Evolutionary conservation across 2,797 vertebrate genomes (phyloP).

Genomic region (Propithecus deckenii): DNA sequence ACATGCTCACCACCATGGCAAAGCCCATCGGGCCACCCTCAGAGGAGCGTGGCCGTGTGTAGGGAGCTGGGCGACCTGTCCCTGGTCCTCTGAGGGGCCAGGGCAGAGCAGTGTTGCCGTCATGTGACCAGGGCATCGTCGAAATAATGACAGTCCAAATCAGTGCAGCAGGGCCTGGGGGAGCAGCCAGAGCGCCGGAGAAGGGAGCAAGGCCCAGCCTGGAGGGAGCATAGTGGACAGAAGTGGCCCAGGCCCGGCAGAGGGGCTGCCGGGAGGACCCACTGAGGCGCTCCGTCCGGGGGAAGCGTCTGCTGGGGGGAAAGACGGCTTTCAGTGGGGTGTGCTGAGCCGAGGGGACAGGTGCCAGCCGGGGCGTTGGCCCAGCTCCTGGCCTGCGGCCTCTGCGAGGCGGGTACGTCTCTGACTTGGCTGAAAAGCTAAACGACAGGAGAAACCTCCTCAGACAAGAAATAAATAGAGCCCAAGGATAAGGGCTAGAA

Average conservation of each 20-base stretch:
- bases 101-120: background rate
- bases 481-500: background rate
- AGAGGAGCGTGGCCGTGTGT: too few relatives aligned
- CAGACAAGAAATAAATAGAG: background rate
- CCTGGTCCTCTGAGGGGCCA: background rate
- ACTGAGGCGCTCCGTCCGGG: background rate
- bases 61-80: too few relatives aligned
- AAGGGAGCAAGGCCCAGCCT: background rate
- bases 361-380: too few relatives aligned
- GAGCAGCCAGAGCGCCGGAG: background rate
- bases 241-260: background rate
- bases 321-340: background rate
- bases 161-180: background rate
- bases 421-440: background rate
- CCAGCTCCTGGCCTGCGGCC: too few relatives aligned
- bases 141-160: too few relatives aligned
- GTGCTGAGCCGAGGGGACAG: background rate
- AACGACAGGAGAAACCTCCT: background rate
- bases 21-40: background rate
- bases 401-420: fast-evolving
- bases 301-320: background rate
- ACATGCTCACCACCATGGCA: background rate
- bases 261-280: background rate
- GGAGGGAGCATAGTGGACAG: too few relatives aligned
- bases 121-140: fast-evolving